phyloP scores from a whole-genome alignment of 2,113 vertebrate genomes.

The Symphodus melops region DNA sequence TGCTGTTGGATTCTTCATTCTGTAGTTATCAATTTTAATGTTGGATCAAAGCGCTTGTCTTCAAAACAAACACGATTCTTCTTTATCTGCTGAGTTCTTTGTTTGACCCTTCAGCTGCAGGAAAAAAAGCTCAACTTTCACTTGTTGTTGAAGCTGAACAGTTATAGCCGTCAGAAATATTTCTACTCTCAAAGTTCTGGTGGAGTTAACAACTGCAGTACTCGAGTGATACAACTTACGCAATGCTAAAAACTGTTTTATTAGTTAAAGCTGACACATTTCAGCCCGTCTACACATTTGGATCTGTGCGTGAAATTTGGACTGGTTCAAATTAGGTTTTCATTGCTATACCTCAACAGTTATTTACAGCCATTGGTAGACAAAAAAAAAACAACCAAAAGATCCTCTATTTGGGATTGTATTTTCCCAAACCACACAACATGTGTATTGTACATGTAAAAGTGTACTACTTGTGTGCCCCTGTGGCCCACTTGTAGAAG shows the following conservation, averaged over 20 bases:
- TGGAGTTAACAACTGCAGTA: neutral
- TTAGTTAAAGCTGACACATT: neutral
- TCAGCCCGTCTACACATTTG: neutral
- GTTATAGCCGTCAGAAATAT: conserved; percentile 7
- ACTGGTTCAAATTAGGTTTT: neutral
- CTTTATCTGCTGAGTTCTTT: conserved; percentile 26
- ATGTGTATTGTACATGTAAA: no score
- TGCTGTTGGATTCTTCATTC: conserved; percentile 19
- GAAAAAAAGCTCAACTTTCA: conserved; percentile 20
- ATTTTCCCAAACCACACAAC: no score
- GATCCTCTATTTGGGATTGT: no score
- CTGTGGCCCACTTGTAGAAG: no score
- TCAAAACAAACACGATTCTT: conserved; percentile 31
- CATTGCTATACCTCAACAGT: conserved; percentile 14
- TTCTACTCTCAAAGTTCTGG: conserved; percentile 11
- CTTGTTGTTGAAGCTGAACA: conserved; percentile 9
- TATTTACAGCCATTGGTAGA: conserved; percentile 9
- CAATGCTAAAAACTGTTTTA: neutral
- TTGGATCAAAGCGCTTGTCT: conserved; percentile 33
- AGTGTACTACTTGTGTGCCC: no score
- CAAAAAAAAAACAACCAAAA: no score
- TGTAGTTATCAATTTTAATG: conserved; percentile 41
- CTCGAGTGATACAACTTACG: conserved; percentile 13
- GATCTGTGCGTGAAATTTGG: no score
- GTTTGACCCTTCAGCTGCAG: conserved; percentile 10